Percentiles rank a stretch among this genome's conserved stretches.
Evolutionary conservation across 2,797 vertebrate genomes (phyloP).

Genomic region (Threskiornis aethiopicus): DNA sequence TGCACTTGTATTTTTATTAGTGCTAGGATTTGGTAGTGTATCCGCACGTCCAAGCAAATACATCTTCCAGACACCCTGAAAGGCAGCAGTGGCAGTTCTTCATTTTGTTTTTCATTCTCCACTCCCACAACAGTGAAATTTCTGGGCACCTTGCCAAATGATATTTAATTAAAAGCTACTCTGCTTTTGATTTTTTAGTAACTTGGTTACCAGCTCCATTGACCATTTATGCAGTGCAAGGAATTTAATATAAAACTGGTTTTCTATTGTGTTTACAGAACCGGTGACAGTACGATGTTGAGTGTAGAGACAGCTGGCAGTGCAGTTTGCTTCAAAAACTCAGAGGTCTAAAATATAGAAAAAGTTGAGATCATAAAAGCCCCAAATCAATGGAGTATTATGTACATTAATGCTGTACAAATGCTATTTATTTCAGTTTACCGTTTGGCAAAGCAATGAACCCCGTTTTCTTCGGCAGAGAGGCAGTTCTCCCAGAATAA

Average conservation of each 20-base stretch:
- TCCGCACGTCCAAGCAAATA: not conserved
- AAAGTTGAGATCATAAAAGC: not conserved
- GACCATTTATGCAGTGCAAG: not conserved
- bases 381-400: not conserved
- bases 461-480: not conserved
- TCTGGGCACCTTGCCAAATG: slow-evolving; percentile 52
- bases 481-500: not conserved
- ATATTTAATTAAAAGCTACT: slow-evolving; percentile 61
- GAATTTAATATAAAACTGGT: slow-evolving; percentile 30
- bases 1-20: not conserved
- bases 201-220: slow-evolving; percentile 22
- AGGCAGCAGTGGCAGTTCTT: not conserved
- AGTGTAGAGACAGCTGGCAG: not conserved
- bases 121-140: not conserved
- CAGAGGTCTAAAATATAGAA: not conserved
- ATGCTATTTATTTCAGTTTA: not conserved
- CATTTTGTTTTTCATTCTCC: not conserved
- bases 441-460: not conserved
- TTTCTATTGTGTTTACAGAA: not conserved
- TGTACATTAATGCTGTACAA: not conserved
- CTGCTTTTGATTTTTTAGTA: slow-evolving; percentile 31
- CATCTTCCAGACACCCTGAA: not conserved
- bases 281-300: not conserved
- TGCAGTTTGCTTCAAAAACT: not conserved
- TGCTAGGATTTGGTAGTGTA: not conserved